Evolutionary conservation across 2,113 vertebrate species (phyloP), one percentile per base, ranked within the genome.

Genomic region (Notechis scutatus): DNA sequence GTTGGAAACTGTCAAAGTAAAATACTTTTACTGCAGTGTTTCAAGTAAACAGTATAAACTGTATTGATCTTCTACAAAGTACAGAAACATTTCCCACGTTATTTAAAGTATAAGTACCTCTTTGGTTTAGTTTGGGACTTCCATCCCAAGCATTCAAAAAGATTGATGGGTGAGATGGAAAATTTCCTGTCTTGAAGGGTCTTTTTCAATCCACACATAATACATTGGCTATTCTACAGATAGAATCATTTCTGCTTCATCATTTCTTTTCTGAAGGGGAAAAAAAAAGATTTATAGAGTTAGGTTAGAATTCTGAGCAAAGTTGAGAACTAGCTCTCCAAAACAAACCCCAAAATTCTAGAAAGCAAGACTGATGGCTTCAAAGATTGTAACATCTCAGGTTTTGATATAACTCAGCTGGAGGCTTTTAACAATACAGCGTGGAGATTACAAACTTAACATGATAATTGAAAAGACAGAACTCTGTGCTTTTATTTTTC

Each of bases 51-150:
- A 91, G 92, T 96, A n/a, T 97, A 97, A 97, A 96, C 0, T 0
- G 42, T 97, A 98, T 98, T 96, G 97, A 98, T 98, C 93, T 95
- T 59, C 94, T 94, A 86, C 94, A 93, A 96, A 93, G 94, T 96
- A 96, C 52, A 95, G 93, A 96, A 97, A 92, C 87, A 96, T 90
- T 94, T 81, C 91, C 92, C 56, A 93, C 91, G 90, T 96, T 96
- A 97, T 96, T 97, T 97, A 96, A 96, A 97, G 94, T 93, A 92
- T 96, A 97, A 97, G 96, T 96, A 95, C 85, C 69, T 92, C 74
- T 96, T 95, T 96, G 95, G 96, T 96, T 97, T 97, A 94, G 93
- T 69, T 96, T 97, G 94, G 91, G 93, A 81, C 92, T 95, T 87
- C 94, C 94, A 91, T 93, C 57, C 7, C 7, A 89, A 94, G 94